Conservation (phyloP, 1,140 invertebrate genomes). For the Hesperophylax magnus region DNA sequence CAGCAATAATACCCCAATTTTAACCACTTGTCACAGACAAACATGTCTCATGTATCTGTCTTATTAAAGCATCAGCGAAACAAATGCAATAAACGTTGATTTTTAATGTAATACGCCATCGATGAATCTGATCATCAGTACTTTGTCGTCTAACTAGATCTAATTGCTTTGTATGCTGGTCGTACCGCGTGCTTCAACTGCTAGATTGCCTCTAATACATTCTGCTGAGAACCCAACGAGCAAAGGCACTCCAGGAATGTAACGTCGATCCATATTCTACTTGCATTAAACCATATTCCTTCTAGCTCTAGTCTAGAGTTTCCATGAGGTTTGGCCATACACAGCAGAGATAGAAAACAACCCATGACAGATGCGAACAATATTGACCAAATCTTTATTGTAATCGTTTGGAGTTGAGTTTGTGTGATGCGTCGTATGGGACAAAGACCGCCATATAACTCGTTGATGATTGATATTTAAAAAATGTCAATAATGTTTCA, state of each 20-base stretch:
- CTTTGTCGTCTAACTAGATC: constrained; percentile 3
- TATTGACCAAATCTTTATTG: constrained; percentile 24
- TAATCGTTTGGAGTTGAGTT: not conserved
- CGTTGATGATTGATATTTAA: too few species aligned
- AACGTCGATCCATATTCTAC: constrained; percentile 1
- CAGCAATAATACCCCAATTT: too few species aligned
- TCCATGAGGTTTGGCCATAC: constrained; percentile 1
- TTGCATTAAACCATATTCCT: not conserved
- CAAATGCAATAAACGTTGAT: too few species aligned
- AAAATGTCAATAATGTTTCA: too few species aligned
- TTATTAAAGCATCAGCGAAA: too few species aligned
- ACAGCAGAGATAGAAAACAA: not conserved
- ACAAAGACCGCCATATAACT: too few species aligned
- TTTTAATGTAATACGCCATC: not conserved
- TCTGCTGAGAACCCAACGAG: constrained; percentile 18
- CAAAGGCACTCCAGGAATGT: constrained; percentile 4
- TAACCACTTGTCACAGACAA: too few species aligned
- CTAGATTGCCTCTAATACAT: constrained; percentile 10
- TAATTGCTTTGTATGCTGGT: constrained; percentile 6
- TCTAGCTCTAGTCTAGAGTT: not conserved
- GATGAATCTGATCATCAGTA: constrained; percentile 13
- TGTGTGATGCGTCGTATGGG: too few species aligned
- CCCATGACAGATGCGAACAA: constrained; percentile 7
- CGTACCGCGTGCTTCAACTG: constrained; percentile 8
- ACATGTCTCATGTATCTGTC: too few species aligned